Percentiles rank a stretch among this genome's conserved stretches.
Evolutionary conservation across 1,140 invertebrate genomes (phyloP).

Genomic region (Dermatophagoides farinae): DNA sequence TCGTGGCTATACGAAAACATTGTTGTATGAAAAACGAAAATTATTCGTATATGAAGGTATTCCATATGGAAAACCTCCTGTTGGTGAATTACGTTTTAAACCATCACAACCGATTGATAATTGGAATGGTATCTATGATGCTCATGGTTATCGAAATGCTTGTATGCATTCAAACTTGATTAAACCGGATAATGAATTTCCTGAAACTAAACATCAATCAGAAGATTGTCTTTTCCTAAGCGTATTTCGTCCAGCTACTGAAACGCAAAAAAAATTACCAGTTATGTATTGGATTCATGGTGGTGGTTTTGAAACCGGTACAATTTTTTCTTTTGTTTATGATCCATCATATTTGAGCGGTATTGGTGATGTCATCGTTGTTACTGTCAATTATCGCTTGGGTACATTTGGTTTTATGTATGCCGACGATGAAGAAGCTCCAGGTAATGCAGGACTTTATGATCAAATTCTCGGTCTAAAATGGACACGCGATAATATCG

Average conservation of each 20-base stretch:
- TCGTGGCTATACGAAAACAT: not conserved
- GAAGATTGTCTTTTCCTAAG: slow-evolving; percentile 30
- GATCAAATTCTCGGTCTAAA: slow-evolving; percentile 82
- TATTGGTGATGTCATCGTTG: slow-evolving; percentile 75
- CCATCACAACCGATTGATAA: slow-evolving; percentile 1
- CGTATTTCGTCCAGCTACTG: slow-evolving; percentile 22
- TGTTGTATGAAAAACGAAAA: not conserved
- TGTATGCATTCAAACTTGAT: slow-evolving; percentile 18
- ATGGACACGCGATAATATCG: slow-evolving; percentile 58
- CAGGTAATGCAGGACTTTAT: slow-evolving; percentile 80
- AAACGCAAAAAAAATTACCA: slow-evolving; percentile 1
- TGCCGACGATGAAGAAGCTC: slow-evolving; percentile 58
- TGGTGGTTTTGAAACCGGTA: slow-evolving; percentile 35
- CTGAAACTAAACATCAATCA: slow-evolving; percentile 3
- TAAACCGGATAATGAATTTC: slow-evolving; percentile 3
- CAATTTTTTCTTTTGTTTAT: slow-evolving; percentile 56
- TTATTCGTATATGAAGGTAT: slow-evolving; percentile 4
- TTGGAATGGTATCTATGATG: slow-evolving; percentile 4
- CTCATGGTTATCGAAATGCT: not conserved
- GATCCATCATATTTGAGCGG: slow-evolving; percentile 64
- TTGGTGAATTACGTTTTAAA: slow-evolving; percentile 56
- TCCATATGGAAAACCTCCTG: slow-evolving; percentile 36
- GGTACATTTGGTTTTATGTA: slow-evolving; percentile 80
- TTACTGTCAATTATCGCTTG: slow-evolving; percentile 82
- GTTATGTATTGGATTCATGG: slow-evolving; percentile 22